phyloP scores from a whole-genome alignment of 2,888 invertebrate genomes.

The Mesoligia furuncula region DNA sequence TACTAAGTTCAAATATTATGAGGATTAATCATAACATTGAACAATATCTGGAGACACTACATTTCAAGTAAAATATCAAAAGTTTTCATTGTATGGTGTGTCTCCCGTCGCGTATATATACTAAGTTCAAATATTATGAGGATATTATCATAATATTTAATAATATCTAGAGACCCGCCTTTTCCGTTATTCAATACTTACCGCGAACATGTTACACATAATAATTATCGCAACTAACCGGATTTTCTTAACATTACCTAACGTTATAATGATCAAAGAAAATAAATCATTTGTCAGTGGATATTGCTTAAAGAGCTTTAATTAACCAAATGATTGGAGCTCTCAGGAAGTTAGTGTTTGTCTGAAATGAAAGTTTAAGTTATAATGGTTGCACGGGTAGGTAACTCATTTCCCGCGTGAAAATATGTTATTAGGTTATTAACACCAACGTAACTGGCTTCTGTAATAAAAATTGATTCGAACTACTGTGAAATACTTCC shows the following conservation, averaged over 20 bases:
- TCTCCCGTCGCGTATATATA: too few species aligned
- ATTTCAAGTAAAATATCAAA: neutral
- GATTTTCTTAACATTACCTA: constrained; percentile 41
- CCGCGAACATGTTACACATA: constrained; percentile 27
- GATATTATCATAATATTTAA: constrained; percentile 5
- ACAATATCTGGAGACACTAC: neutral
- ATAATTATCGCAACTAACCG: constrained; percentile 35
- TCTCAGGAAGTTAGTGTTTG: constrained; percentile 31
- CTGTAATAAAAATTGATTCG: neutral
- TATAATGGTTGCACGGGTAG: constrained; percentile 3
- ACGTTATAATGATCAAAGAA: constrained; percentile 18
- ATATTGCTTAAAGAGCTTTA: constrained; percentile 43
- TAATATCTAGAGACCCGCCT: constrained; percentile 8
- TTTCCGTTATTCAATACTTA: constrained; percentile 45
- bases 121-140: neutral
- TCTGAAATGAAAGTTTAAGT: constrained; percentile 43
- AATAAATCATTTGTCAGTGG: constrained; percentile 47
- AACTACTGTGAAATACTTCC: neutral
- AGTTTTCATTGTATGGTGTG: neutral
- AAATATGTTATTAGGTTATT: constrained; percentile 37
- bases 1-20: neutral
- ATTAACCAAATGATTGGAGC: constrained; percentile 21
- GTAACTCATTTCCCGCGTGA: constrained; percentile 28
- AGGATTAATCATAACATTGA: constrained; percentile 8
- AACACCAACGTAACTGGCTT: constrained; percentile 14